Conservation (phyloP, 2,888 invertebrate species). For the Xestia xanthographa region DNA sequence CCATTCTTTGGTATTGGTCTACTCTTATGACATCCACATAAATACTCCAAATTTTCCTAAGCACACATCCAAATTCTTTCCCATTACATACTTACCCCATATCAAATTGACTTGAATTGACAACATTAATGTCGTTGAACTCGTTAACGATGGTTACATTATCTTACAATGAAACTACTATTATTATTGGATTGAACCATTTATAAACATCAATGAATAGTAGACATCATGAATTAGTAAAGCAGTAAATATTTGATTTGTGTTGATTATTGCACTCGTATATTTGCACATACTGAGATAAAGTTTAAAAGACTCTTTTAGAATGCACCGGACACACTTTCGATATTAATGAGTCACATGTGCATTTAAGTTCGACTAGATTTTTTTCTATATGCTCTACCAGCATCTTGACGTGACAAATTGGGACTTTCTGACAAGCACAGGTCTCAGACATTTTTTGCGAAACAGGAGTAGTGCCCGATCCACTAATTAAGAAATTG, state of each 20-base stretch:
- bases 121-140: neutral
- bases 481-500: constrained; percentile 53
- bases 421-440: constrained; percentile 82
- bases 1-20: neutral
- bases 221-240: constrained; percentile 16
- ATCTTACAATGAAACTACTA: constrained; percentile 27
- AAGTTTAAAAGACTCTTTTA: constrained; percentile 24
- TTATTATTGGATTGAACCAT: constrained; percentile 23
- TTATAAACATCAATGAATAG: constrained; percentile 10
- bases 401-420: constrained; percentile 87
- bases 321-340: constrained; percentile 84
- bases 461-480: neutral
- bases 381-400: constrained; percentile 84
- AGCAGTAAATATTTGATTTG: constrained; percentile 4
- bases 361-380: constrained; percentile 79
- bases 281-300: neutral
- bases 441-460: constrained; percentile 68
- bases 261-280: neutral
- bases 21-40: neutral
- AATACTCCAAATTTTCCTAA: neutral
- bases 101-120: neutral
- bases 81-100: neutral
- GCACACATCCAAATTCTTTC: neutral
- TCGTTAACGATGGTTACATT: neutral
- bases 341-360: constrained; percentile 81